Base-by-base conservation (phyloP, 2,797 vertebrate species). In the Propithecus deckenii region DNA sequence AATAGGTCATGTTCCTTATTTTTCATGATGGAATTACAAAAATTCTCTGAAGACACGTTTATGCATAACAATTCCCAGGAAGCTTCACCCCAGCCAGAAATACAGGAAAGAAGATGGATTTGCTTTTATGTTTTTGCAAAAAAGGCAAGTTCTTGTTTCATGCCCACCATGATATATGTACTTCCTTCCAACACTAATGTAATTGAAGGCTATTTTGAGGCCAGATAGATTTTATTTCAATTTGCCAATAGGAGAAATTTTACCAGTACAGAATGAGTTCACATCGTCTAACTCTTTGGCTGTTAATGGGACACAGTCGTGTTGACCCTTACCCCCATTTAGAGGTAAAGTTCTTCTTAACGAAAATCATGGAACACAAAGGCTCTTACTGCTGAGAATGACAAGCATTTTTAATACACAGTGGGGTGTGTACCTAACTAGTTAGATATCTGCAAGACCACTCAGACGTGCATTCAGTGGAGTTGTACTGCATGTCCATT, bases 331-430 rank as follows among this genome's bases (percentile, higher is more conserved):
- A 84, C 59, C n/a, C 20, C 74, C 61, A 10, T 78, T 61, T 35
- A 74, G 41, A 95, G 25, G 43, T 63, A 43, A 87, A 46, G n/a
- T 76, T 92, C 63, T 88, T 71, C 78, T 92, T 79, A 71, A 94
- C 4, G n/a, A 59, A 65, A 86, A 76, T 57, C 11, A 75, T 32
- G 72, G 41, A 52, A 2, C 38, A 32, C 2, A 43, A 78, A 87
- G 30, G 14, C 17, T 80, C n/a, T 69, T 80, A 28, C n/a, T 86
- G 46, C 23, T 89, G 85, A 87, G 65, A 57, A 59, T 35, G 48
- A 86, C 22, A 79, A 94, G 35, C 9, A 8, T 76, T 95, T 94
- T 81, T 23, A 41, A 71, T 48, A 85, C 2, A 11, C 0, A 3
- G 52, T 32, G 18, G 28, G 25, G 20, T 38, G 2, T 8, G 14